A percentile compares a stretch with the other conserved stretches of the same genome.
These are phyloP conservation scores for Scalopus aquaticus DNA, from an alignment of 2,113 vertebrate species.

Conservation along the genomic window DNA sequence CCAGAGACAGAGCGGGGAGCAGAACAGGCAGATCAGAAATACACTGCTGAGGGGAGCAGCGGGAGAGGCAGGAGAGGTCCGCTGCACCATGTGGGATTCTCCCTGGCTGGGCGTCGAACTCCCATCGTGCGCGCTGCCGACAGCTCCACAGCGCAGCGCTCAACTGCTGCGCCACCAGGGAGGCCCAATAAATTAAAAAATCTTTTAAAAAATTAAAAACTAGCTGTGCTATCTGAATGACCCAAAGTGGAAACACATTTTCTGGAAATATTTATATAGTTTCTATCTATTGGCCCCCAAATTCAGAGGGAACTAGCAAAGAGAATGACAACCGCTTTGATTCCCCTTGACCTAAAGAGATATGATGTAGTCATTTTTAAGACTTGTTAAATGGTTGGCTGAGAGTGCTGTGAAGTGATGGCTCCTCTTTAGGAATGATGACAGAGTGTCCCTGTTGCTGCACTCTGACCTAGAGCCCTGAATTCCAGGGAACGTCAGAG, in stretches of 20 bases:
- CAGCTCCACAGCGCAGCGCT: too few relatives aligned
- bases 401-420: neutral
- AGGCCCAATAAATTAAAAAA: too few relatives aligned
- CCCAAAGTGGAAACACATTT: neutral
- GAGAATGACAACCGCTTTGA: too few relatives aligned
- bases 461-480: neutral
- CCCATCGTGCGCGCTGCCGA: too few relatives aligned
- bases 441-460: neutral
- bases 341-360: neutral
- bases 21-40: too few relatives aligned
- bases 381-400: too few relatives aligned
- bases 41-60: too few relatives aligned
- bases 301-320: neutral
- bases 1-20: too few relatives aligned
- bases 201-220: neutral
- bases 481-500: neutral
- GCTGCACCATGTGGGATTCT: too few relatives aligned
- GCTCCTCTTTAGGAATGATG: neutral
- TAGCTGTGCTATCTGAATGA: neutral
- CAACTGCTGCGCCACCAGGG: too few relatives aligned
- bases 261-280: neutral
- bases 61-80: too few relatives aligned
- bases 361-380: neutral
- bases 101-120: too few relatives aligned
- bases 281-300: neutral